Evolutionary conservation across 1,140 invertebrate genomes (phyloP), one percentile per base, ranked within the genome.

Genomic region (Asbolus verrucosus): DNA sequence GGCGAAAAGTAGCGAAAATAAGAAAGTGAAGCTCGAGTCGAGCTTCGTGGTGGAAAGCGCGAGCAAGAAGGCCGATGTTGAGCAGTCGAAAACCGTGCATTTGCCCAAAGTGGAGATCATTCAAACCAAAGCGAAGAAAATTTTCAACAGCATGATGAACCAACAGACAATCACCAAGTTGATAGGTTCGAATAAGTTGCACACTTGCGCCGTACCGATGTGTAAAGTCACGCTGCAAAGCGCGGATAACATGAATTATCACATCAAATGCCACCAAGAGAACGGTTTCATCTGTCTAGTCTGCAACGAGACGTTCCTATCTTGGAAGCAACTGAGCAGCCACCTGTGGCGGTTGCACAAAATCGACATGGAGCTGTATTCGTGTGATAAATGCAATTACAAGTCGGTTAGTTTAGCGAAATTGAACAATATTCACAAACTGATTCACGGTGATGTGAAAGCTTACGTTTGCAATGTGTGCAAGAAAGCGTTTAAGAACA

Each of bases 261-360:
- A 88, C 72, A 75, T 82, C 2, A 85, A 84, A 61, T 92, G 90
- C 73, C 91, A 93, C 79, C 80, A 78, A n/a, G 77, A 78, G n/a
- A 79, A 77, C 8, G 81, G 84, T 14, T 87, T 91, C 70, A 80
- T 82, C 6, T 94, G 92, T 82, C 86, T 85, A 0, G 89, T 92
- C 76, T 94, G 92, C 79, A 74, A 78, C 0, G 81, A 83, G 65
- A 75, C 73, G 14, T 87, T 83, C 73, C 74, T 77, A 0, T 80
- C 83, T 9, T 91, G 90, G 84, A 86, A 87, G 54, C 80, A 84
- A 1, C 74, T 93, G n/a, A 87, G 88, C 15, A 86, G 87, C 14
- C 92, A 94, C 81, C 80, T 94, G n/a, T 94, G 92, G 92, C 87
- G 87, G 43, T 75, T 82, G 0, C 92, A 94, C 78, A 81, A 84